Conservation (phyloP, 1,140 invertebrate species). For the Augochlora pura region DNA sequence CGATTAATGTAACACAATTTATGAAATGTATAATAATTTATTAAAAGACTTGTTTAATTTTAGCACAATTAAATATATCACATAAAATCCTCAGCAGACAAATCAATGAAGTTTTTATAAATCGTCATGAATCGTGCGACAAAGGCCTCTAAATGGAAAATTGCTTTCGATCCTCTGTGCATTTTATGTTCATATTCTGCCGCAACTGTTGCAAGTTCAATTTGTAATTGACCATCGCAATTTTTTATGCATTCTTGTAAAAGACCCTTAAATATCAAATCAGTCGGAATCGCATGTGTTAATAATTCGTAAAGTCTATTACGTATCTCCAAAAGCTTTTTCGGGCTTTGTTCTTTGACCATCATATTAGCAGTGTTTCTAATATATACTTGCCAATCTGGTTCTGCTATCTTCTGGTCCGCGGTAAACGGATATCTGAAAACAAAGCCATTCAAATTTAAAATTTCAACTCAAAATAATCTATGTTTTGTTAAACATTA, state of each 20-base stretch:
- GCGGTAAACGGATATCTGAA: conserved; percentile 89
- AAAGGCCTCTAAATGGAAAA: conserved; percentile 98
- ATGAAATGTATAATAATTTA: conserved; percentile 22
- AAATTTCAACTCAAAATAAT: neutral
- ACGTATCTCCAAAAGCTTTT: conserved; percentile 91
- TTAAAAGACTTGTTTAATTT: conserved; percentile 32
- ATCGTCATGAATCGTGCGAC: conserved; percentile 97
- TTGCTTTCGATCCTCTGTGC: conserved; percentile 94
- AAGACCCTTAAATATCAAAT: conserved; percentile 95
- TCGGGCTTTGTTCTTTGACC: conserved; percentile 92
- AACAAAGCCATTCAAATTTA: conserved; percentile 20
- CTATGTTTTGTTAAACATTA: neutral
- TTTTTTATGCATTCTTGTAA: conserved; percentile 92
- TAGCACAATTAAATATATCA: conserved; percentile 22
- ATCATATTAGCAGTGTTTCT: conserved; percentile 93
- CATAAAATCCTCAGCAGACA: conserved; percentile 80
- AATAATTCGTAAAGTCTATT: conserved; percentile 95
- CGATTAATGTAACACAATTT: neutral
- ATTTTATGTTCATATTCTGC: conserved; percentile 95
- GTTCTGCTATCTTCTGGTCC: conserved; percentile 90
- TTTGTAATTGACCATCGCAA: conserved; percentile 94
- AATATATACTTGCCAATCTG: conserved; percentile 97
- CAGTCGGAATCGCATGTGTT: conserved; percentile 95
- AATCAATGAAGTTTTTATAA: conserved; percentile 91
- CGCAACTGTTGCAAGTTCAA: conserved; percentile 90